Evolutionary conservation across 2,797 vertebrate genomes (phyloP), one percentile per base, ranked within the genome.

Genomic region (Peromyscus eremicus): DNA sequence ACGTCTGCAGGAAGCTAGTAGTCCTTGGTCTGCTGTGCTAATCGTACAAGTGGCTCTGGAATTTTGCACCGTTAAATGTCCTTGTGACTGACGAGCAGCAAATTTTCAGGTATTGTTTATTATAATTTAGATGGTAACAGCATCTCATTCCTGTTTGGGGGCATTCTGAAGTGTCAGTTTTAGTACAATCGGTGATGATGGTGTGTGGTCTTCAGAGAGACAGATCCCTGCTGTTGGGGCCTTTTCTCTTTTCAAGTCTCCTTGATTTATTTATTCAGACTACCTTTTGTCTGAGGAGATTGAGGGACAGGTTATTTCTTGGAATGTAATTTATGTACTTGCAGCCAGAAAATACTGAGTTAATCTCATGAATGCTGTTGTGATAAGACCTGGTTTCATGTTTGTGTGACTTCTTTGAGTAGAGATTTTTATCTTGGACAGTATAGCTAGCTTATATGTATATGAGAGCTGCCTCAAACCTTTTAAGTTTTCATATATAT

Each of bases 401-500:
- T 94, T 93, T 86, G 82, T 76, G 25, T 80, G 64, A 91, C 81
- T 95, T 95, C 66, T 92, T 92, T 68, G 37, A 80, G 73, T 93
- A 94, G 83, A 43, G 84, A 40, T 49, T 93, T 97, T 92, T 94
- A 62, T 92, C 88, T 77, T 97, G 91, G 43, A 75, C 96, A 81
- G 88, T 86, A 80, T 81, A 95, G 82, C 57, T 96, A 81, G 60
- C 85, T 96, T 92, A 23, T 70, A 94, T 89, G 92, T 88, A 87
- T 81, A 96, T 71, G 89, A 89, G 91, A 95, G 94, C 79, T 97
- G 95, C 96, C 92, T 97, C 92, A 95, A 11, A 94, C 87, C 89
- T 91, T 94, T 87, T 96, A 94, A 52, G 87, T 76, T 70, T 70
- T 92, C 49, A 62, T 70, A 19, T 94, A 19, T 84, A 23, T 94